Conservation (phyloP, 2,113 vertebrate genomes). For the Orientallactaga bullata region DNA sequence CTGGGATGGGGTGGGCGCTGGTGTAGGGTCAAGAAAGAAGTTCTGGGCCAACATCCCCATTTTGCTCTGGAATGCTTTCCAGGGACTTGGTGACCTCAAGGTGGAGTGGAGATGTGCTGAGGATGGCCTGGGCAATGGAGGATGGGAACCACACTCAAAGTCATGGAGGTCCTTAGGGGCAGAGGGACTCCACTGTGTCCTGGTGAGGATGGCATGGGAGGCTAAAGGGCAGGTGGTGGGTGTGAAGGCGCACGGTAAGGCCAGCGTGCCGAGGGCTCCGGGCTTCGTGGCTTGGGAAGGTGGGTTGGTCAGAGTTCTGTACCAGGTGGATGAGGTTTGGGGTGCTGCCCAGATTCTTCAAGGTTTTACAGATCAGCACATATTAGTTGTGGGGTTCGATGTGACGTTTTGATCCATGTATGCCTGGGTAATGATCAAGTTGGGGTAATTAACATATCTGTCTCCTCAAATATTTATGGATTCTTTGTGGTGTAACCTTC, state of each 20-base stretch:
- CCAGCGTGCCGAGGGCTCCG: fast-evolving
- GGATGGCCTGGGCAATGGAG: too few species aligned
- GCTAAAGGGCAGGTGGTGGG: background rate
- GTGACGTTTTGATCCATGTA: background rate
- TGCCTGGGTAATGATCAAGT: background rate
- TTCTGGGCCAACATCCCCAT: background rate
- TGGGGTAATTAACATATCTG: too few species aligned
- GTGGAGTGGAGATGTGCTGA: background rate
- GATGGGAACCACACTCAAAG: too few species aligned
- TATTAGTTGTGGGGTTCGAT: too few species aligned
- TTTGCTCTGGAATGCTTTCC: too few species aligned
- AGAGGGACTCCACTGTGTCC: background rate
- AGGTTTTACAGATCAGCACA: background rate
- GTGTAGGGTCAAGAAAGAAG: background rate
- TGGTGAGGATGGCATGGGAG: background rate
- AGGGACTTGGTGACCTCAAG: fast-evolving
- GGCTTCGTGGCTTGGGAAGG: fast-evolving
- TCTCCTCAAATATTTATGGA: background rate
- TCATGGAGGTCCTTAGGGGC: background rate
- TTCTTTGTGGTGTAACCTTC: background rate
- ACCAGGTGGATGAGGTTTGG: background rate
- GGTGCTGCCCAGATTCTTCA: background rate
- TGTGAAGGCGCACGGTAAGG: background rate
- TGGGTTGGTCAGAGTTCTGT: background rate
- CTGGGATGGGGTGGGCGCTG: background rate